These are phyloP conservation scores for Trematocara zebra DNA, from an alignment of 2,113 vertebrate species.

Conservation along the genomic window DNA sequence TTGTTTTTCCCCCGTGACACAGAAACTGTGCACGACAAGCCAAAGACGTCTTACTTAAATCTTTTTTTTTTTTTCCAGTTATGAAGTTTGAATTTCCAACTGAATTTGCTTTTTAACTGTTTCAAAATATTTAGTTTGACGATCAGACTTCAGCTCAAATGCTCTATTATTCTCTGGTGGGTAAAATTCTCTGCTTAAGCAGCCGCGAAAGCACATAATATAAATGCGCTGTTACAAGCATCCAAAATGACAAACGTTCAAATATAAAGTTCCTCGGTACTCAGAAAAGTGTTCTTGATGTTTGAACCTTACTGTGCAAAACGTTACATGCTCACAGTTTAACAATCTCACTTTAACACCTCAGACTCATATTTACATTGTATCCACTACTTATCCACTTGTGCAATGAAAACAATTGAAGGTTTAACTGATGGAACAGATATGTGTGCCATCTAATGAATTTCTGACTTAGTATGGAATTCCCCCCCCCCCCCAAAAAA, in stretches of 20 bases:
- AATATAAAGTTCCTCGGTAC: neutral
- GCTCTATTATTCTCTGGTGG: neutral
- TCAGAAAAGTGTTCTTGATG: neutral
- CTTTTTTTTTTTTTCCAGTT: neutral
- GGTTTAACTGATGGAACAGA: neutral
- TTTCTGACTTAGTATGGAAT: fast-evolving
- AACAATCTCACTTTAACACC: neutral
- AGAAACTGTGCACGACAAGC: neutral
- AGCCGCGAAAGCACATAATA: fast-evolving
- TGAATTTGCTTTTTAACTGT: neutral
- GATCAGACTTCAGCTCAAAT: neutral
- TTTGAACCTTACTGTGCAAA: neutral
- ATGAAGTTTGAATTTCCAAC: neutral
- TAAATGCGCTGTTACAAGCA: neutral
- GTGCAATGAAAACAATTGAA: neutral
- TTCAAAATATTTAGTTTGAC: neutral
- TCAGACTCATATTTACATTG: neutral
- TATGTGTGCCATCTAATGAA: neutral
- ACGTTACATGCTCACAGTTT: neutral
- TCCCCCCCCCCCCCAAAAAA: fast-evolving
- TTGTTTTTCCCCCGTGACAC: neutral
- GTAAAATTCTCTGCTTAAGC: neutral
- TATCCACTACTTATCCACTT: neutral
- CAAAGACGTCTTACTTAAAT: neutral
- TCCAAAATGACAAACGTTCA: neutral